Percentiles rank a stretch among this genome's conserved stretches.
Conservation (phyloP, 2,797 vertebrate genomes). For the Manis pentadactyla region DNA sequence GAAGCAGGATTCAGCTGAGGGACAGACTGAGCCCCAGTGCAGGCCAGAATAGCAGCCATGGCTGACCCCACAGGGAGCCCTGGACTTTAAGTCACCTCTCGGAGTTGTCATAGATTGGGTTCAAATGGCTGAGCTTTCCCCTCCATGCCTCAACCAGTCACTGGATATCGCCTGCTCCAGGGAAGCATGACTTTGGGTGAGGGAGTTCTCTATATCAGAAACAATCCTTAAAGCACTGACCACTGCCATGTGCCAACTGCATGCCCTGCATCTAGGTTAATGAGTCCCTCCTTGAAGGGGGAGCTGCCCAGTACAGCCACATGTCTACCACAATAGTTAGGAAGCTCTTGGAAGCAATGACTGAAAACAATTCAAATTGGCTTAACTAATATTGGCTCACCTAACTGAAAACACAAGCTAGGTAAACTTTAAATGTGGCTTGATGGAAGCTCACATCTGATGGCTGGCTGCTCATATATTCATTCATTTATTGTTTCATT, state of each 20-base stretch:
- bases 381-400: background rate
- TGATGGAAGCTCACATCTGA: background rate
- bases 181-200: background rate
- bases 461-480: background rate
- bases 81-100: background rate
- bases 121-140: background rate
- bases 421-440: background rate
- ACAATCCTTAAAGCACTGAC: background rate
- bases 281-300: background rate
- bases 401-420: background rate
- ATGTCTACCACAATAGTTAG: background rate
- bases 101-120: background rate
- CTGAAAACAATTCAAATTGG: background rate
- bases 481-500: background rate
- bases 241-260: background rate
- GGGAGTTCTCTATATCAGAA: background rate
- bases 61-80: background rate
- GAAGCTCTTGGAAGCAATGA: background rate
- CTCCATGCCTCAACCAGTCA: background rate
- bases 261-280: background rate
- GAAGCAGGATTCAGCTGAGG: background rate
- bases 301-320: background rate
- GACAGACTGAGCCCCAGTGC: background rate
- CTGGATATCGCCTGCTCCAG: background rate
- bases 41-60: background rate